Evolutionary conservation across 2,888 invertebrate genomes (phyloP).

Genomic region (Listrodromus nycthemerus): DNA sequence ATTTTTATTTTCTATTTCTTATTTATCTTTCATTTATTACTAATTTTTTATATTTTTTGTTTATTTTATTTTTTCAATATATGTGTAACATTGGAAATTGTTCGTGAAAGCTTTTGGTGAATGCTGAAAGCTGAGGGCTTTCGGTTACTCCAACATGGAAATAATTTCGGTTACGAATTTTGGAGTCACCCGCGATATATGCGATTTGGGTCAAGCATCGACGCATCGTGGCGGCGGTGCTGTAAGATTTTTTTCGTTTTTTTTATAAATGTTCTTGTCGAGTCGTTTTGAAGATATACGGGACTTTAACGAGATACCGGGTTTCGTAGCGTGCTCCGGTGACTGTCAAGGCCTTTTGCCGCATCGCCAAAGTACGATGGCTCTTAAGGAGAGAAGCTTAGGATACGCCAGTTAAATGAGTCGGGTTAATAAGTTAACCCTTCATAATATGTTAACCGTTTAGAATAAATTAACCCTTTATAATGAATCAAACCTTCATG

Average conservation of each 20-base stretch:
- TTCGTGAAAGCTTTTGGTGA: too few relatives aligned
- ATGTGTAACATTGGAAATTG: background rate
- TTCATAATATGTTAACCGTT: too few relatives aligned
- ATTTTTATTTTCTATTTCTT: background rate
- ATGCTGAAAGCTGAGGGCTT: background rate
- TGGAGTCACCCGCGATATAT: background rate
- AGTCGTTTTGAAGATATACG: background rate
- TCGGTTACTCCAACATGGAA: background rate
- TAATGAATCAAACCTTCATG: too few relatives aligned
- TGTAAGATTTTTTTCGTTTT: background rate
- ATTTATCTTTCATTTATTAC: background rate
- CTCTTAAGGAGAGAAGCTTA: too few relatives aligned
- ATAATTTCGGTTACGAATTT: background rate
- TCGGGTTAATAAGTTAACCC: too few relatives aligned
- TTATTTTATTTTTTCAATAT: background rate
- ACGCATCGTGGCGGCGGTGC: background rate
- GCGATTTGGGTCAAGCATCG: constrained; percentile 1
- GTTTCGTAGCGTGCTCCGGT: background rate
- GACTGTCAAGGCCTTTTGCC: background rate
- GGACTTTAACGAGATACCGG: background rate
- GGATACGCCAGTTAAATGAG: too few relatives aligned
- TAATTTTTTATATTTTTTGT: background rate
- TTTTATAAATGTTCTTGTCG: background rate
- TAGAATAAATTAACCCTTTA: too few relatives aligned
- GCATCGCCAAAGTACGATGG: too few relatives aligned